Percentiles rank a stretch among this genome's conserved stretches.
These are phyloP conservation scores for Suncus etruscus DNA, from an alignment of 2,113 vertebrate genomes.

Conservation along the genomic window DNA sequence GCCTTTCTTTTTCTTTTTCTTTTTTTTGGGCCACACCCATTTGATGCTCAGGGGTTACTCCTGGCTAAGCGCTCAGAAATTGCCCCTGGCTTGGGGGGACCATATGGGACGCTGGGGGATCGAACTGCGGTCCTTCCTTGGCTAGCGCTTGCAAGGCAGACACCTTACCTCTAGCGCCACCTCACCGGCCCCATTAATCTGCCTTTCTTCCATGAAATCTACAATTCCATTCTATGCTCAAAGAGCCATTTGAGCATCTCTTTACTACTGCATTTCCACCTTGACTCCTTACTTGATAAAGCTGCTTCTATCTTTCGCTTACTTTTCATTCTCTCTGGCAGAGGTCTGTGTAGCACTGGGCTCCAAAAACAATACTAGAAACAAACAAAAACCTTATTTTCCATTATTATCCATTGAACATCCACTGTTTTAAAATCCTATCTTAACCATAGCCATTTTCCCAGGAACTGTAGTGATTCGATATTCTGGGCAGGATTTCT, in stretches of 20 bases:
- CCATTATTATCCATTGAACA: slow-evolving; percentile 12
- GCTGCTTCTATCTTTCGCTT: slow-evolving; percentile 9
- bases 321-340: slow-evolving; percentile 27
- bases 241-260: not conserved
- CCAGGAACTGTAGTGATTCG: not conserved
- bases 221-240: not conserved
- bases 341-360: not conserved
- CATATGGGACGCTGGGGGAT: too few relatives aligned
- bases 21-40: too few relatives aligned
- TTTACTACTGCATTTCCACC: not conserved
- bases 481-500: not conserved
- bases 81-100: too few relatives aligned
- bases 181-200: not conserved
- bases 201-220: not conserved
- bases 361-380: not conserved
- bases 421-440: slow-evolving; percentile 34
- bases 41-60: too few relatives aligned
- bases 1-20: too few relatives aligned
- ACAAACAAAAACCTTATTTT: not conserved
- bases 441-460: not conserved
- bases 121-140: too few relatives aligned
- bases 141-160: not conserved
- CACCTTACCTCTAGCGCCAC: not conserved
- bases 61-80: too few relatives aligned
- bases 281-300: not conserved